Evolutionary conservation across 2,113 vertebrate species (phyloP), one percentile per base, ranked within the genome.

Genomic region (Rana temporaria): DNA sequence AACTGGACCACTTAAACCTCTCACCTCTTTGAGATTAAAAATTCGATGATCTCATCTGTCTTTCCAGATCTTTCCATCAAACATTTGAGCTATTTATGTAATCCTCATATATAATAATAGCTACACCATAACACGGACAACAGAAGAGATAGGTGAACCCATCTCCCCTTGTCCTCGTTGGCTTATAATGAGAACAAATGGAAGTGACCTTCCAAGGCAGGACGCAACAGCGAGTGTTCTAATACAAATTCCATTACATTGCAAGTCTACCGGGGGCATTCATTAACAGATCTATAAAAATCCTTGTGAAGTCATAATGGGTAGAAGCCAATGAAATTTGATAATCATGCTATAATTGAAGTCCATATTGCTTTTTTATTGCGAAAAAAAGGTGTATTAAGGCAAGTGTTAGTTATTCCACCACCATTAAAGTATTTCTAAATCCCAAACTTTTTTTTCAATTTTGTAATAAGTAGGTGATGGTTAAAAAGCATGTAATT

Each of bases 221-320:
- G 86, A 85, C 79, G 88, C 75, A 87, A 81, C 79, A 87, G 86
- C 84, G 52, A 86, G 84, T 84, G 73, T 93, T 86, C 90, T 89
- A 90, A 91, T 87, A 89, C 84, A 92, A 89, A 91, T 90, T 86
- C 89, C 88, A 90, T 91, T 90, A 87, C 85, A 81, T 64, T 83
- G 72, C 85, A 89, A 90, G 81, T 85, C 88, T 89, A 86, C 65
- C 81, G 89, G 60, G 26, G 32, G 56, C 87, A 86, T 89, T 90
- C 86, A 90, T 90, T 89, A 88, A 77, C 86, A 87, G 75, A 88
- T 82, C 86, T 86, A 87, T 87, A 88, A 89, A 48, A 89, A 84
- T 81, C 85, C 88, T 66, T 77, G 79, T 85, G 15, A 75, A 90
- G 66, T 68, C 56, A 88, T 91, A 90, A 91, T 87, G 87, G 85